Evolutionary conservation across 2,888 invertebrate species (phyloP).

Genomic region (Cephus nigrinus): DNA sequence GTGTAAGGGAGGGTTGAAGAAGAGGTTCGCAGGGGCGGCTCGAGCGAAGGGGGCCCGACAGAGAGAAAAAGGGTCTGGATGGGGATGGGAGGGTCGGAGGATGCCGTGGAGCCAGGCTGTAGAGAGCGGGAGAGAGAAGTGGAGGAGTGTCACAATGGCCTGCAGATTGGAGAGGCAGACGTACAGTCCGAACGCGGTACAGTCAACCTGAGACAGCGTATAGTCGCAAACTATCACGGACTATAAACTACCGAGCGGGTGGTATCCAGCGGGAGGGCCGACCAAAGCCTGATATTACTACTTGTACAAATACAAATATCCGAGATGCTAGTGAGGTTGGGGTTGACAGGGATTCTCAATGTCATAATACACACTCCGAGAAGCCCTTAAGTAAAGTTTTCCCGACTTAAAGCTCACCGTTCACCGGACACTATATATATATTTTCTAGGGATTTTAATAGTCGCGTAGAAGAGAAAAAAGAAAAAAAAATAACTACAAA

Average conservation of each 20-base stretch:
- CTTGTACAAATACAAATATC: conserved; percentile 55
- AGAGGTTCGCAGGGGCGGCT: conserved; percentile 15
- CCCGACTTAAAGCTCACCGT: background rate
- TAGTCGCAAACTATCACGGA: background rate
- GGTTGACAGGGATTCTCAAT: background rate
- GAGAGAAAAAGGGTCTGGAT: conserved; percentile 14
- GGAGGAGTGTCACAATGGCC: conserved; percentile 47
- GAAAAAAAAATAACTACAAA: background rate
- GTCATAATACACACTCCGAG: background rate
- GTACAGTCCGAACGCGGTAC: conserved; percentile 54
- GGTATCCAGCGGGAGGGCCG: conserved; percentile 26
- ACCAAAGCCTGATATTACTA: conserved; percentile 56
- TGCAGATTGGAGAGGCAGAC: conserved; percentile 63
- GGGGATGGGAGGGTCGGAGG: conserved; percentile 17
- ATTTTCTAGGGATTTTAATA: background rate
- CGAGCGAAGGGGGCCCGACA: background rate
- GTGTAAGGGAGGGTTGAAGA: conserved; percentile 9
- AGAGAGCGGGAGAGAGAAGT: conserved; percentile 22
- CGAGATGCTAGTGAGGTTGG: conserved; percentile 10
- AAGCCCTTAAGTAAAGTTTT: background rate
- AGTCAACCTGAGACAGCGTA: conserved; percentile 31
- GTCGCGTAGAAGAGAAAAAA: background rate
- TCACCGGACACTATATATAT: background rate
- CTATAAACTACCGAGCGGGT: conserved; percentile 4
- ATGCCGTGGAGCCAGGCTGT: conserved; percentile 6